Evolutionary conservation across 2,888 invertebrate species (phyloP).

Genomic region (Euspilapteryx auroguttella): DNA sequence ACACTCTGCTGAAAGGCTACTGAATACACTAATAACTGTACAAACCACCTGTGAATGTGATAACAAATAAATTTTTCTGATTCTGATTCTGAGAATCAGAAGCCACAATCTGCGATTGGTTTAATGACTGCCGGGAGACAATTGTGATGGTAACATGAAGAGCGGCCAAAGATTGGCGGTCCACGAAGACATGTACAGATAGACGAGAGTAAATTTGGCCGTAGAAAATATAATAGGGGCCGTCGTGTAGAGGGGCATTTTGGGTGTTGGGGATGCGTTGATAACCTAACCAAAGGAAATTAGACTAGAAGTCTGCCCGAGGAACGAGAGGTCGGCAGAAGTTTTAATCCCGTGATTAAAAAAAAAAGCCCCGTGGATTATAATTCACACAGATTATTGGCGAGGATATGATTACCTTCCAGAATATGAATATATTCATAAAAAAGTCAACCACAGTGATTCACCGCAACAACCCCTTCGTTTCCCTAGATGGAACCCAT

Average conservation of each 20-base stretch:
- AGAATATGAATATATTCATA: slow-evolving; percentile 7
- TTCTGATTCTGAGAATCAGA: too few relatives aligned
- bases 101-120: background rate
- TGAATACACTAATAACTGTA: too few relatives aligned
- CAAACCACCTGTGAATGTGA: too few relatives aligned
- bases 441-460: slow-evolving; percentile 8
- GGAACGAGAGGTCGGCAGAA: slow-evolving; percentile 7
- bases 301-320: slow-evolving; percentile 13
- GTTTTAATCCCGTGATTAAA: slow-evolving; percentile 11
- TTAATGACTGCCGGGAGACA: background rate
- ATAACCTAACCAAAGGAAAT: slow-evolving; percentile 13
- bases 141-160: too few relatives aligned
- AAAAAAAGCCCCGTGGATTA: slow-evolving; percentile 11
- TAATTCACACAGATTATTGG: slow-evolving; percentile 12
- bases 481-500: slow-evolving; percentile 6
- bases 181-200: slow-evolving; percentile 10
- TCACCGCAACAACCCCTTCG: slow-evolving; percentile 5
- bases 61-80: too few relatives aligned
- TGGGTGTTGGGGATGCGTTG: slow-evolving; percentile 13
- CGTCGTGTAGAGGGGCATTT: slow-evolving; percentile 8
- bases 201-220: slow-evolving; percentile 11
- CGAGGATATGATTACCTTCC: slow-evolving; percentile 7
- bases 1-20: too few relatives aligned
- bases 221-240: slow-evolving; percentile 8
- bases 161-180: slow-evolving; percentile 10